Evolutionary conservation across 2,888 invertebrate species (phyloP).

Genomic region (Spilarctia lutea): DNA sequence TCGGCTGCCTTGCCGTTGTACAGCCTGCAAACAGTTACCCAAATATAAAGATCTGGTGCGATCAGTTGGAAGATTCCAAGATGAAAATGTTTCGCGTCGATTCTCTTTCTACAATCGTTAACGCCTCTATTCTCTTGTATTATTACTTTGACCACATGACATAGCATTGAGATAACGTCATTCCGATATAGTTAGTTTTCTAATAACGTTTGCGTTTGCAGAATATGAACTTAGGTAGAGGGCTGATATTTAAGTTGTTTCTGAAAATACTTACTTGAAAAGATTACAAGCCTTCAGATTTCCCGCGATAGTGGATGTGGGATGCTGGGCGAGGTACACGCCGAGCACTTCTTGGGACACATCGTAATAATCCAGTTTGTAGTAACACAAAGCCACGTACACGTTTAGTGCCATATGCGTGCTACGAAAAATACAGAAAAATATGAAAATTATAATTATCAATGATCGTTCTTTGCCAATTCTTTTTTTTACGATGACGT

Average conservation of each 20-base stretch:
- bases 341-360: slow-evolving; percentile 99
- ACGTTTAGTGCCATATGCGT: slow-evolving; percentile 97
- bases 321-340: slow-evolving; percentile 95
- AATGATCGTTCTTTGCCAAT: too few species aligned
- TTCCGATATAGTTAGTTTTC: too few species aligned
- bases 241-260: neutral
- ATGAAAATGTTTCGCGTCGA: too few species aligned
- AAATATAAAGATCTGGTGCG: neutral
- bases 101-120: too few species aligned
- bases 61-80: neutral
- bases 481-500: too few species aligned
- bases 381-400: slow-evolving; percentile 98
- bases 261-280: slow-evolving; percentile 69
- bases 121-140: too few species aligned
- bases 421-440: slow-evolving; percentile 80
- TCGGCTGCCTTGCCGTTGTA: slow-evolving; percentile 98
- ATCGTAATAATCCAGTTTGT: slow-evolving; percentile 99
- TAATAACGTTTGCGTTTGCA: too few species aligned
- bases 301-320: slow-evolving; percentile 97
- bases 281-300: slow-evolving; percentile 94
- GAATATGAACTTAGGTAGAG: too few species aligned
- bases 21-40: slow-evolving; percentile 83
- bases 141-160: too few species aligned
- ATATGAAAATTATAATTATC: neutral
- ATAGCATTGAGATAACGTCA: neutral